These are phyloP conservation scores for Enchytraeus crypticus DNA, from an alignment of 2,888 invertebrate genomes.

Conservation along the genomic window DNA sequence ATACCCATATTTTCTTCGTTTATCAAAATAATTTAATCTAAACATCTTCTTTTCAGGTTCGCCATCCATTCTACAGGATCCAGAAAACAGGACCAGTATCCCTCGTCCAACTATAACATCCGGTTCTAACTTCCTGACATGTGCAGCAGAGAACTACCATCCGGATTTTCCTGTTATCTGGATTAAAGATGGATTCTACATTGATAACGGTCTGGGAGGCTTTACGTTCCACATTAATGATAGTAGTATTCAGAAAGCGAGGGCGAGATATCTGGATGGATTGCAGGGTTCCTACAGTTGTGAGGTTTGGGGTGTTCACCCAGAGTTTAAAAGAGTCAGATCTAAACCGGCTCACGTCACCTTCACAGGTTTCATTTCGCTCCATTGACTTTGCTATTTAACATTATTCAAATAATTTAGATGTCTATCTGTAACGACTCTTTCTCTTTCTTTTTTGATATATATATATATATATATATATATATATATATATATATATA, in stretches of 20 bases:
- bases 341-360: neutral
- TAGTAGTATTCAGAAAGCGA: neutral
- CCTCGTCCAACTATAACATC: too few relatives aligned
- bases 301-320: conserved; percentile 14
- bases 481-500: neutral
- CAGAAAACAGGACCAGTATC: too few relatives aligned
- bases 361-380: neutral
- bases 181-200: conserved; percentile 16
- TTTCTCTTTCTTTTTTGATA: too few relatives aligned
- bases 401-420: too few relatives aligned
- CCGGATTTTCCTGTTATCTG: conserved; percentile 10
- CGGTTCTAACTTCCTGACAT: too few relatives aligned
- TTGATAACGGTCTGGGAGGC: conserved; percentile 11
- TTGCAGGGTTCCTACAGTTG: conserved; percentile 17
- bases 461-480: neutral
- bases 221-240: conserved; percentile 5
- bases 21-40: too few relatives aligned
- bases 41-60: too few relatives aligned
- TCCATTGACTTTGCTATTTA: neutral
- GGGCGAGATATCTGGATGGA: neutral
- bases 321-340: neutral
- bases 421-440: too few relatives aligned
- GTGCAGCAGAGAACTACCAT: conserved; percentile 11
- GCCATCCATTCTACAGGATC: too few relatives aligned
- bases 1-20: too few relatives aligned